Conservation (phyloP, 2,888 invertebrate species). For the Limenitis camilla region DNA sequence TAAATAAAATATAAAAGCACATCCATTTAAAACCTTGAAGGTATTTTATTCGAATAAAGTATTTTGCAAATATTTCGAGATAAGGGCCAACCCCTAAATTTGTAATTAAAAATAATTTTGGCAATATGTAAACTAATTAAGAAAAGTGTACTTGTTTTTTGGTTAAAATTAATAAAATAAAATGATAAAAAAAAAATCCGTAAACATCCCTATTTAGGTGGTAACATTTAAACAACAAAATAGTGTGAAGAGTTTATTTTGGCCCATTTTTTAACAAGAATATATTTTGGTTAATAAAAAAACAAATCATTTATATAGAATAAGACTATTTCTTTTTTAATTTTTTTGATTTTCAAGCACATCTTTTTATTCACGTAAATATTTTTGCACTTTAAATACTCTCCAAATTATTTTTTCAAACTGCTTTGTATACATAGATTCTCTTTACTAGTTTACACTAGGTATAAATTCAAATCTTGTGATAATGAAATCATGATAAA, state of each 20-base stretch:
- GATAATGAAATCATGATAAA: not conserved
- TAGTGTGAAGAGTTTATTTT: conserved; percentile 71
- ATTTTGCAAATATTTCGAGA: too few species aligned
- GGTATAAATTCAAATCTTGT: not conserved
- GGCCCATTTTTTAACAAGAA: conserved; percentile 57
- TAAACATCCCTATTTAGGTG: too few species aligned
- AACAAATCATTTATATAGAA: conserved; percentile 33
- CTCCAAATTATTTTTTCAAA: conserved; percentile 1
- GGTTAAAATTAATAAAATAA: too few species aligned
- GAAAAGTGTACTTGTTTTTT: too few species aligned
- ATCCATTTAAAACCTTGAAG: too few species aligned
- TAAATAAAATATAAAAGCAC: too few species aligned
- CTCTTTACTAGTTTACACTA: not conserved
- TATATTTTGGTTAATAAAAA: conserved; percentile 41
- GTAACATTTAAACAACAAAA: conserved; percentile 18
- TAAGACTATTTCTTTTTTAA: conserved; percentile 22
- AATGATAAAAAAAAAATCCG: too few species aligned
- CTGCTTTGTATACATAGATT: conserved; percentile 4
- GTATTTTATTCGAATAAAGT: too few species aligned
- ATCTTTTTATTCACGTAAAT: conserved; percentile 12
- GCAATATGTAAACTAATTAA: too few species aligned
- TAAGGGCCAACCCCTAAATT: too few species aligned
- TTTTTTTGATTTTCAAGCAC: conserved; percentile 16
- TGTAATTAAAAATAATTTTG: too few species aligned
- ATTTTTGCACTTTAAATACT: not conserved